Evolutionary conservation across 2,888 invertebrate species (phyloP), one percentile per base, ranked within the genome.

Genomic region (Erpobdella octoculata): DNA sequence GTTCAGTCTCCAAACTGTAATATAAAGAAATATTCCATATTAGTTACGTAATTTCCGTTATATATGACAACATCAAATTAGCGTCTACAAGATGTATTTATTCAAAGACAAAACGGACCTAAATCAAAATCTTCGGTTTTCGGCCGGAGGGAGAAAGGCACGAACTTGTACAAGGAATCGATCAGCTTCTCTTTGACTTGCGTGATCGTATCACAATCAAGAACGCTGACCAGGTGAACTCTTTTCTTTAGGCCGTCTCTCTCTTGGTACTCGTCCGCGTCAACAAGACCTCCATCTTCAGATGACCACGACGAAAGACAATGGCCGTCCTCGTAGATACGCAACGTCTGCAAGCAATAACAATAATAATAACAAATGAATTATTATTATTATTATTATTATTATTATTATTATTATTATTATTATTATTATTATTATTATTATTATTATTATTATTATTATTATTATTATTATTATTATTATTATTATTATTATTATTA

Each of bases 161-260:
- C 93, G 83, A 95, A 96, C 85, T 93, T 93, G 85, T 95, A 97
- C 59, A 98, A 87, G 35, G 93, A 90, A 85, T 98, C 97, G 77
- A 98, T 87, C 78, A 96, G 93, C 86, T 98, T 98, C 37, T 91
- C 90, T 84, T 98, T 98, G 9, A 96, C 94, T 86, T 98, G 98
- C 75, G 92, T 92, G 84, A 98, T 93, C 71, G 95, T 95, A 87
- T 98, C 98, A 87, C 96, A 97, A 85, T 95, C 95, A 79, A 97
- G 87, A 35, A 97, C 95, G 85, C 92, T 92, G 83, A 95, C 95
- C 80, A 53, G 53, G 53, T 53, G 53, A 8, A 28, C 12, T 28
- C 53, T 53, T 28, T 28, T 53, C 53, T 28, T 53, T 28, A n/a
- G 21, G 8, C 53, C 53, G 8, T 53, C 53, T 28, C 8, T 53